A percentile compares a stretch with the other conserved stretches of the same genome.
phyloP scores from a whole-genome alignment of 2,888 invertebrate species.

The Brenthis hecate region DNA sequence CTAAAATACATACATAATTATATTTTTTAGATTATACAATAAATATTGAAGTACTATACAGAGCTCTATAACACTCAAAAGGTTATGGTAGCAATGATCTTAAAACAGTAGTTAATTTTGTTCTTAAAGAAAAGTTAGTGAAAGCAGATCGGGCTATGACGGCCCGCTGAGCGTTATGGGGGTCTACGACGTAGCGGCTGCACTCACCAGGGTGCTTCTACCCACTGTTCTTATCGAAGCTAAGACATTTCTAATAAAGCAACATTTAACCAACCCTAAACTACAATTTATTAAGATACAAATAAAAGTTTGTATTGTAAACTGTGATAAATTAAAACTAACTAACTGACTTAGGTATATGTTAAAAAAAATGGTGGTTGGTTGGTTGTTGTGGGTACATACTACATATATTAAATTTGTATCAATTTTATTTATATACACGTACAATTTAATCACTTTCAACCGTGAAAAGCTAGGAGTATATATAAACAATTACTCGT shows the following conservation, averaged over 20 bases:
- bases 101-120: conserved; percentile 40
- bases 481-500: too few relatives aligned
- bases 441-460: background rate
- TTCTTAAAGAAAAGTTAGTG: conserved; percentile 50
- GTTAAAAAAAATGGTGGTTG: background rate
- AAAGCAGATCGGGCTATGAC: conserved; percentile 46
- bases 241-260: conserved; percentile 64
- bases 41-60: too few relatives aligned
- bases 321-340: conserved; percentile 5
- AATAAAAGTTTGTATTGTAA: conserved; percentile 21
- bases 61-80: conserved; percentile 22
- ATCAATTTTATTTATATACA: background rate
- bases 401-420: too few relatives aligned
- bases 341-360: background rate
- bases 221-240: conserved; percentile 67
- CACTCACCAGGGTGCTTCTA: conserved; percentile 65
- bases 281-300: conserved; percentile 28
- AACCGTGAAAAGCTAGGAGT: too few relatives aligned
- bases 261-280: conserved; percentile 52
- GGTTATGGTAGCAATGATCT: conserved; percentile 22
- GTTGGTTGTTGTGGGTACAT: too few relatives aligned
- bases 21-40: too few relatives aligned
- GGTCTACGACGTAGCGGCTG: conserved; percentile 64
- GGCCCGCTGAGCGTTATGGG: conserved; percentile 66
- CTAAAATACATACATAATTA: too few relatives aligned